These are phyloP conservation scores for Lepisosteus osseus DNA, from an alignment of 2,113 vertebrate species.

Conservation along the genomic window DNA sequence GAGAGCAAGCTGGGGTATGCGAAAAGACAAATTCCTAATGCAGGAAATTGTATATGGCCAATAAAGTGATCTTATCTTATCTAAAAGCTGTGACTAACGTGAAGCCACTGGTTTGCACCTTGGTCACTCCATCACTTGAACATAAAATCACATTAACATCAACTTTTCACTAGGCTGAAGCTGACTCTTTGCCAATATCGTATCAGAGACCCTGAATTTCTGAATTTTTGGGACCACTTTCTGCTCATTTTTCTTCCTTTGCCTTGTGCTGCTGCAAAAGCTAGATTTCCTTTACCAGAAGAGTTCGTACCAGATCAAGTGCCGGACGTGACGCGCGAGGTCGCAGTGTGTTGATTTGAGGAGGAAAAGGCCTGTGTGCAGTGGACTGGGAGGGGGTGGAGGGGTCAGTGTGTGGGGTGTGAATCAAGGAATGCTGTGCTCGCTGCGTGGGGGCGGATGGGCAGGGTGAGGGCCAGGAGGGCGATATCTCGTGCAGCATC, in stretches of 20 bases:
- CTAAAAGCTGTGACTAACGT: too few relatives aligned
- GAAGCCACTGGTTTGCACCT: too few relatives aligned
- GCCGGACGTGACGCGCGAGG: neutral
- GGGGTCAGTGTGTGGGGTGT: conserved; percentile 6
- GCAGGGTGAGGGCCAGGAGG: neutral
- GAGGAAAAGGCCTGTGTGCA: neutral
- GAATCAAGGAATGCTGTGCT: neutral
- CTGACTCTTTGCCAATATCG: too few relatives aligned
- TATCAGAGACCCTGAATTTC: too few relatives aligned
- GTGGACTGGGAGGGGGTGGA: neutral
- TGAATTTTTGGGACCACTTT: too few relatives aligned
- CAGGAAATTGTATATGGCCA: too few relatives aligned
- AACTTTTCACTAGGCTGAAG: too few relatives aligned
- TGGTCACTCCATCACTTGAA: too few relatives aligned
- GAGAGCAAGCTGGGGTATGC: too few relatives aligned
- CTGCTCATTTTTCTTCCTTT: neutral
- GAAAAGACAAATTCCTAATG: too few relatives aligned
- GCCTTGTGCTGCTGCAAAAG: neutral
- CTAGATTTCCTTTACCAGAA: neutral
- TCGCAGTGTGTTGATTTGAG: neutral
- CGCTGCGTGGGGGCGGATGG: neutral
- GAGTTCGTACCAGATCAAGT: conserved; percentile 3
- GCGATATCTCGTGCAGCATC: neutral
- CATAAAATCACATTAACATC: too few relatives aligned
- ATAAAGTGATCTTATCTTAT: too few relatives aligned